Evolutionary conservation across 2,113 vertebrate genomes (phyloP), one percentile per base, ranked within the genome.

Genomic region (Rhea americana): DNA sequence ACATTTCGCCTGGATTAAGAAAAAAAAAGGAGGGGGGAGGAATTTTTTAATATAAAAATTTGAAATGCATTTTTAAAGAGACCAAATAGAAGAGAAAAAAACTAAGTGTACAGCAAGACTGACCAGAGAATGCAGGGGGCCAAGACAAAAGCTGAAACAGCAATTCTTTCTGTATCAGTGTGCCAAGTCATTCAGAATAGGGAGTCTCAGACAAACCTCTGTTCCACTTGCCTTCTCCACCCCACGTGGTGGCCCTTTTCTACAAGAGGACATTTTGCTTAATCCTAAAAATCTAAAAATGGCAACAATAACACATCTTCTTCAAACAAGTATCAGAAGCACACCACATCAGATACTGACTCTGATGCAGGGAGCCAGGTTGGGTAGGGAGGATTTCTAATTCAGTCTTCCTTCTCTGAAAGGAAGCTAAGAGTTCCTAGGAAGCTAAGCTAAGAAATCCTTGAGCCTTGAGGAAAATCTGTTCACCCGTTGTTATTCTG

Each of bases 1-100:
- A 97, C 94, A 73, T 98, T 98, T 72, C 98, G 98, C 93, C 99
- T 99, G 87, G 59, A 97, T 94, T 45, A 25, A 68, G 90, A 91
- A 22, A 82, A 93, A 37, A 13, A 67, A 37, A 56, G 68, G 93
- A 59, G 45, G 73, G 94, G 11, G 19, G 16, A 6, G 21, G 30
- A 71, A 35, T 35, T 35, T 25, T 28, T 28, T 16, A 28, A 76
- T 93, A 62, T 5, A 20, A 43, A 73, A 26, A 79, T 20, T 20
- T 89, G 65, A 89, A 4, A 93, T 61, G 28, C 53, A 13, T 20
- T 30, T 22, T 45, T 63, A 39, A 87, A 71, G 28, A 86, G 22
- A 76, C 61, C 25, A 20, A 13, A 87, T 2, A 70, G 9, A 92
- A 91, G 9, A 58, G 10, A 74, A 61, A 22, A 68, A 68, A 61